Percentiles rank a stretch among this genome's conserved stretches.
Conservation (phyloP, 1,140 invertebrate species). For the Sarcophaga peregrina region DNA sequence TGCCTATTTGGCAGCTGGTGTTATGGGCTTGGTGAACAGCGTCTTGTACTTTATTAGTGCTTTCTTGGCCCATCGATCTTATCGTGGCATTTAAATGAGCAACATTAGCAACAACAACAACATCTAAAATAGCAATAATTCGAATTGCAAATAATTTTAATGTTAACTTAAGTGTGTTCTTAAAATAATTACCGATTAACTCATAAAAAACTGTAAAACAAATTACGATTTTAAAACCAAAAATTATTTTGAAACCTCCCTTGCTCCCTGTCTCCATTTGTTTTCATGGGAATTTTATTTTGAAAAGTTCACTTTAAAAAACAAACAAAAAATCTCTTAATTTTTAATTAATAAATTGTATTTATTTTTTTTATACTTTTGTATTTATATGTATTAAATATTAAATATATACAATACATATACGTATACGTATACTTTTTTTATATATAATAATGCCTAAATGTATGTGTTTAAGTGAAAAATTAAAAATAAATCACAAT, state of each 20-base stretch:
- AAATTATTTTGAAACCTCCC: too few relatives aligned
- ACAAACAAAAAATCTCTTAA: not conserved
- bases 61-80: constrained; percentile 77
- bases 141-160: not conserved
- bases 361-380: not conserved
- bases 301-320: not conserved
- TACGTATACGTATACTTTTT: too few relatives aligned
- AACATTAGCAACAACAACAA: not conserved
- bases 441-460: too few relatives aligned
- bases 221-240: too few relatives aligned
- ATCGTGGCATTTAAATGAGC: constrained; percentile 73
- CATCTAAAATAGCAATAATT: not conserved
- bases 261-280: too few relatives aligned
- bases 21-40: constrained; percentile 78
- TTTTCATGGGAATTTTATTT: not conserved
- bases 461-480: too few relatives aligned
- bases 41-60: constrained; percentile 80
- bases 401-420: too few relatives aligned
- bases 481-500: too few relatives aligned
- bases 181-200: too few relatives aligned
- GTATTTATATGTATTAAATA: not conserved
- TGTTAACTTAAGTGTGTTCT: too few relatives aligned
- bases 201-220: too few relatives aligned
- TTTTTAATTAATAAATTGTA: not conserved
- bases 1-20: constrained; percentile 75